phyloP scores from a whole-genome alignment of 2,113 vertebrate species.

The Polypterus bichir region DNA sequence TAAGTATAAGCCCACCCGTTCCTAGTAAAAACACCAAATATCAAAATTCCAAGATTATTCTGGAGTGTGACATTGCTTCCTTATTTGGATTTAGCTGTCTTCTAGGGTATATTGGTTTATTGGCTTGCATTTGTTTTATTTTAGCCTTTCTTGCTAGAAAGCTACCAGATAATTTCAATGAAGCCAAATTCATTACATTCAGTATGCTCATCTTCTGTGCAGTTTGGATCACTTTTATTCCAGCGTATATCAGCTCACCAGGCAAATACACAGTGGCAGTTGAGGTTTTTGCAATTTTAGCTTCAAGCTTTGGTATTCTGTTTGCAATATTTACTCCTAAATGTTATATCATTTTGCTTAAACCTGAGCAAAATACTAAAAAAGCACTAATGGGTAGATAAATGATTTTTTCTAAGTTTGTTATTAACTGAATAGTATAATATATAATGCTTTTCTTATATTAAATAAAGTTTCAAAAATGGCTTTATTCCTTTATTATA shows the following conservation, averaged over 20 bases:
- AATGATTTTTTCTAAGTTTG: too few relatives aligned
- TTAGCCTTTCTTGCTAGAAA: slow-evolving; percentile 34
- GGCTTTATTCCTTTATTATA: too few relatives aligned
- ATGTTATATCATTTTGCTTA: slow-evolving; percentile 48
- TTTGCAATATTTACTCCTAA: slow-evolving; percentile 43
- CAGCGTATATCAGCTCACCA: slow-evolving; percentile 46
- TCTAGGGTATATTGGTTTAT: slow-evolving; percentile 30
- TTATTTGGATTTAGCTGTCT: slow-evolving; percentile 22
- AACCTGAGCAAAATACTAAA: slow-evolving; percentile 46
- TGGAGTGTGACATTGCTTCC: slow-evolving; percentile 27
- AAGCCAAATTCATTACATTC: slow-evolving; percentile 42
- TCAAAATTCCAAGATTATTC: slow-evolving; percentile 22
- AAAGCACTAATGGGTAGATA: slow-evolving; percentile 33
- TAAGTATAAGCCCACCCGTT: neutral
- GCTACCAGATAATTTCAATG: slow-evolving; percentile 38
- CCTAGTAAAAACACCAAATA: slow-evolving; percentile 1
- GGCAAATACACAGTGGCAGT: slow-evolving; percentile 47
- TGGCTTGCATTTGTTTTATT: slow-evolving; percentile 31
- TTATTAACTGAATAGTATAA: too few relatives aligned
- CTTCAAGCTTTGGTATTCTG: slow-evolving; percentile 49
- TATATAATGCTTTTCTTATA: too few relatives aligned
- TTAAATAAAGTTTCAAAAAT: too few relatives aligned
- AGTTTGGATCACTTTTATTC: slow-evolving; percentile 42
- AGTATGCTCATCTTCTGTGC: slow-evolving; percentile 55
- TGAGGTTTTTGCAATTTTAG: slow-evolving; percentile 49